Conservation (phyloP, 2,888 invertebrate genomes). For the Pandemis cinnamomeana region DNA sequence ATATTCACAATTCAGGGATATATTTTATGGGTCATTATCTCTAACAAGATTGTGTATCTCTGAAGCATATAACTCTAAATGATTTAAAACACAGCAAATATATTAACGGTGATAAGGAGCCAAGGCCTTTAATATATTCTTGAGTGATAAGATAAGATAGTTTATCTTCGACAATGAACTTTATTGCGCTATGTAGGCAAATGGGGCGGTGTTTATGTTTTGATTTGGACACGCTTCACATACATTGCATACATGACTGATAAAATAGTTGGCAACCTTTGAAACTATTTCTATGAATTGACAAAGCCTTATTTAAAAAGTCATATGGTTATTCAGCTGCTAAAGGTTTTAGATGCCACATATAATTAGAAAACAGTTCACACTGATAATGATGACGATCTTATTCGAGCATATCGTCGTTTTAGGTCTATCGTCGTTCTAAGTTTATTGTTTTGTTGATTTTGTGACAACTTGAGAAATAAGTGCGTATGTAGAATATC, state of each 20-base stretch:
- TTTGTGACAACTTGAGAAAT: too few relatives aligned
- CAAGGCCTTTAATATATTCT: conserved; percentile 39
- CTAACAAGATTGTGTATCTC: background rate
- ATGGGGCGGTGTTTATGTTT: conserved; percentile 34
- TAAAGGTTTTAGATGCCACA: background rate
- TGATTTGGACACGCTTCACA: conserved; percentile 16
- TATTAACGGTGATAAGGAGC: conserved; percentile 29
- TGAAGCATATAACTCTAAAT: conserved; percentile 2
- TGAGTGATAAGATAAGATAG: conserved; percentile 40
- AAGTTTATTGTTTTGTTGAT: too few relatives aligned
- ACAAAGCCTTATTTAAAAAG: background rate
- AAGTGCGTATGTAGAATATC: too few relatives aligned
- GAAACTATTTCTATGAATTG: background rate
- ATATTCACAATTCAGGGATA: background rate
- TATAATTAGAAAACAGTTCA: too few relatives aligned
- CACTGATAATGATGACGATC: too few relatives aligned
- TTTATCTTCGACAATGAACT: conserved; percentile 40
- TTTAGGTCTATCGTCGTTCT: too few relatives aligned
- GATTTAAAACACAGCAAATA: conserved; percentile 37
- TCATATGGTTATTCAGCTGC: background rate
- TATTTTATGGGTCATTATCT: background rate
- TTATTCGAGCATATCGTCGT: too few relatives aligned
- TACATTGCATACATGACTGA: background rate
- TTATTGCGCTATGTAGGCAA: conserved; percentile 35
- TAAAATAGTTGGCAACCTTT: background rate